Base-by-base conservation (phyloP, 2,113 vertebrate species). In the Rhabdornis inornatus region DNA sequence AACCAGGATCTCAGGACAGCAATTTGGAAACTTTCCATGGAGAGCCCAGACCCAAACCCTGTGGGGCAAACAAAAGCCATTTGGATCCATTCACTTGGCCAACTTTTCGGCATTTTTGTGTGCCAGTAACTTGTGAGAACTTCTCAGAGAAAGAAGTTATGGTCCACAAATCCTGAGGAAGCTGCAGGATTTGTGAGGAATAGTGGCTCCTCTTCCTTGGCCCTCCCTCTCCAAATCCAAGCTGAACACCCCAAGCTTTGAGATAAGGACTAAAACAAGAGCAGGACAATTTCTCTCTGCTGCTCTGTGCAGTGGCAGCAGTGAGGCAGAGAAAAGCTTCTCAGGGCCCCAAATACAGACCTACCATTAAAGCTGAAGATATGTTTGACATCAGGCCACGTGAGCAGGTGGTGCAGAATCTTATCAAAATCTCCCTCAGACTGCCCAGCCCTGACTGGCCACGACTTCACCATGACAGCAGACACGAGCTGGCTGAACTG, bases 401-500 rank as follows among this genome's bases (percentile, higher is more conserved):
- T 97, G 2, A 99, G 97, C 5, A 99, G 84, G 21, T 99, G 98
- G 15, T 27, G 91, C 39, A 99, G 92, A 44, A 99, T 86, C 28
- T 70, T 63, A 40, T 98, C 98, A 71, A 97, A 78, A 30, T 97
- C 91, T 0, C 49, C 70, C 4, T 92, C 74, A 8, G 74, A 44
- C 5, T 31, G 14, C 42, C 96, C 98, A 1, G 2, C 11, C 10
- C 2, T 2, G 35, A 4, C 84, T 3, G 99, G 99, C 99, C 99
- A 99, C 0, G 98, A 99, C 91, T 99, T 98, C 27, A 98, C 89
- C 24, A 99, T 97, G 75, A 99, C 98, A 0, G 97, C 78, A 2
- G 99, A 99, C 30, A 99, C 96, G 1, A 99, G 98, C 13, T 97
- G 98, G 72, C 98, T 98, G 64, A 99, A 98, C 10, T 95, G 98